Percentiles rank a stretch among this genome's conserved stretches.
phyloP scores from a whole-genome alignment of 2,797 vertebrate genomes.

The Acanthopagrus latus region DNA sequence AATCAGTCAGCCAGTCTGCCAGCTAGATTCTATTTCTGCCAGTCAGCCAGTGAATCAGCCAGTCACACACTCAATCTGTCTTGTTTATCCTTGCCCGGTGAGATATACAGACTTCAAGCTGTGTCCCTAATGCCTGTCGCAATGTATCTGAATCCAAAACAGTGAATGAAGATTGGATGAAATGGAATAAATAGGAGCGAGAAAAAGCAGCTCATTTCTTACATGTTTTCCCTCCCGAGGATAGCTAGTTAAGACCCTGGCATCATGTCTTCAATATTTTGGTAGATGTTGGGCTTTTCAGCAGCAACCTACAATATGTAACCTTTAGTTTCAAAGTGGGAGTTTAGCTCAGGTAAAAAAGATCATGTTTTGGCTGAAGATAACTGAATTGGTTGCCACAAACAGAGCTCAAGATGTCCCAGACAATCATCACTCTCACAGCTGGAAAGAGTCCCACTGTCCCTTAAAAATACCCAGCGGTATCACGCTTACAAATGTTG shows the following conservation, averaged over 20 bases:
- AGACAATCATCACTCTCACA: no score
- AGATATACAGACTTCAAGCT: conserved; percentile 42
- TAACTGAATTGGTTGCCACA: no score
- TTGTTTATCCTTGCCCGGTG: conserved; percentile 46
- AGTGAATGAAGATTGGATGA: conserved; percentile 21
- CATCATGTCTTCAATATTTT: not conserved
- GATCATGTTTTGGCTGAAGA: no score
- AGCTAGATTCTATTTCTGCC: conserved; percentile 43
- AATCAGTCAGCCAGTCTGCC: conserved; percentile 43
- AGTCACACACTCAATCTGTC: conserved; percentile 55
- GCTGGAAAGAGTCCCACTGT: no score
- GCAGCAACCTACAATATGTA: not conserved
- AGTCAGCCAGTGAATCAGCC: conserved; percentile 41
- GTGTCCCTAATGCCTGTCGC: conserved; percentile 30
- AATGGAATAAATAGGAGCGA: not conserved
- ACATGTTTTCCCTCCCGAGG: not conserved
- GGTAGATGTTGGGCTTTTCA: not conserved
- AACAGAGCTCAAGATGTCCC: no score
- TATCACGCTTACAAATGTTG: no score
- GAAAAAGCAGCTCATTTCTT: not conserved
- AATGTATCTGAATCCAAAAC: conserved; percentile 27
- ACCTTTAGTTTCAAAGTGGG: no score
- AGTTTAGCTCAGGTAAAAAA: no score
- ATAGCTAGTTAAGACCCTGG: not conserved
- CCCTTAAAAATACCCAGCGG: no score